Base-by-base conservation (phyloP, 2,888 invertebrate genomes). In the Tillus elongatus region DNA sequence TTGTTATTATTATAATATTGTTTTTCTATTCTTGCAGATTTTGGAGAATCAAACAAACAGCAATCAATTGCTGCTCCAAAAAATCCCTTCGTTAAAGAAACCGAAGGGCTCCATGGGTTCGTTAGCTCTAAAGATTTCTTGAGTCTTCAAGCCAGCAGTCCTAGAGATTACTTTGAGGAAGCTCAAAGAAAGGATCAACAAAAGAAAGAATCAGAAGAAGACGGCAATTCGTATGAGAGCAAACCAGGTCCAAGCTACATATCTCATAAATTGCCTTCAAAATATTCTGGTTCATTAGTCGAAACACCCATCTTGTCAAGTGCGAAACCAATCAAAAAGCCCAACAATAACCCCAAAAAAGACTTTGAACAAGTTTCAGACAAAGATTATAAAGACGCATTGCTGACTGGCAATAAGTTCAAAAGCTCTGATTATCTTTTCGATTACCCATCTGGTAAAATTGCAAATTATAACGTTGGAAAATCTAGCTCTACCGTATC, bases 151-250 rank as follows among this genome's bases (percentile, higher is more conserved):
- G 24, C 38, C 13, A 32, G 35, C 15, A 32, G 10, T 10, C 52
- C 58, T 2, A 53, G 56, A 40, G 67, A 67, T 47, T 69, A 62
- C 42, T 60, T 63, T 31, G 60, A 62, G 29, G 52, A 58, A 41
- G 48, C 59, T 1, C 56, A 60, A 39, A 52, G 52, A 29, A 29
- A 33, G 2, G 41, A 47, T 24, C 48, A 49, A 31, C 35, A 48
- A 28, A 30, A 27, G 2, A 39, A 47, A 30, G 42, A 44, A 16
- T 30, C 44, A 16, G 39, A 46, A 13, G 45, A 49, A 31, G 44
- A 47, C 12, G 38, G 8, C 12, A 40, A 35, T 10, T 27, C 36
- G 8, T 43, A 50, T 3, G 46, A 49, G 4, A 47, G 47, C 11
- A 47, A 45, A 33, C 56, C 60, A 2, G 60, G 58, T 12, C 61